Conservation (phyloP, 2,888 invertebrate genomes). For the Drosophila aldrichi region DNA sequence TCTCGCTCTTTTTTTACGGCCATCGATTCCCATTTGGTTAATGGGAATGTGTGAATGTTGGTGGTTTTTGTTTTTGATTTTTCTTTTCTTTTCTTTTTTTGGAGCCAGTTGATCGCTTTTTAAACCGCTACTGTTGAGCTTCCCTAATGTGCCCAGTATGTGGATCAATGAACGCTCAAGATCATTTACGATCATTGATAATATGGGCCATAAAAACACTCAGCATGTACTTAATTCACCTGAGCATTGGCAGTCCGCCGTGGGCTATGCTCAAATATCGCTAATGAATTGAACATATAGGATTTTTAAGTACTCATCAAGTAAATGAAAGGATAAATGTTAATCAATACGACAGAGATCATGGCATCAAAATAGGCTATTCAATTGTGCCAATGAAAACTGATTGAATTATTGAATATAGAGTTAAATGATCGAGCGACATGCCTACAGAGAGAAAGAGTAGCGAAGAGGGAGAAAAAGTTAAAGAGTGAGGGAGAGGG, state of each 20-base stretch:
- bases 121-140: conserved; percentile 53
- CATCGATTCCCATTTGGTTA: conserved; percentile 52
- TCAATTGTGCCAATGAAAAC: not conserved
- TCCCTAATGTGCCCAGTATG: conserved; percentile 46
- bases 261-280: not conserved
- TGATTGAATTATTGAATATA: not conserved
- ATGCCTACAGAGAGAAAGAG: not conserved
- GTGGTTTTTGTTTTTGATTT: conserved; percentile 41
- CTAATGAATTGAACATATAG: not conserved
- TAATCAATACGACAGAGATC: not conserved
- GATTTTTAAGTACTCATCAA: not conserved
- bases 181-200: conserved; percentile 42
- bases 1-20: conserved; percentile 45
- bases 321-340: not conserved
- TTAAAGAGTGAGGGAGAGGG: not conserved
- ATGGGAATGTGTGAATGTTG: conserved; percentile 59
- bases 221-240: not conserved
- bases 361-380: no score
- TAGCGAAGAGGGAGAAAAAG: not conserved
- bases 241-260: not conserved
- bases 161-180: conserved; percentile 67
- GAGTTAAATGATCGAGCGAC: not conserved
- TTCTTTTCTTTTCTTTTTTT: conserved; percentile 8
- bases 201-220: conserved; percentile 18
- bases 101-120: conserved; percentile 28